Evolutionary conservation across 2,113 vertebrate genomes (phyloP), one percentile per base, ranked within the genome.

Genomic region (Oncorhynchus mykiss): DNA sequence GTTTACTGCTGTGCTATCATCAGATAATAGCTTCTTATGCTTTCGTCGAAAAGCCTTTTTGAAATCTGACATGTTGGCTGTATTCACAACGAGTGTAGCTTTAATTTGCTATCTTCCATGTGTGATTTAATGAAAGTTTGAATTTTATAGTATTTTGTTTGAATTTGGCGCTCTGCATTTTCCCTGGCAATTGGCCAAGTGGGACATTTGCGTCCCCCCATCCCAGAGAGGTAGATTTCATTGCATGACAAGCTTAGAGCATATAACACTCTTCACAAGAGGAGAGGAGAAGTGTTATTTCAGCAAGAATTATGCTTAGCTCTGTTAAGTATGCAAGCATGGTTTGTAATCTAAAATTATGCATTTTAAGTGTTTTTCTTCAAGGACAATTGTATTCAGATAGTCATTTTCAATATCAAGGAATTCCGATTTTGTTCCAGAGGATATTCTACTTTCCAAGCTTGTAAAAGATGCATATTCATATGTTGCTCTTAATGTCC

Each of bases 361-460:
- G 75, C 72, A 68, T 87, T 75, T 48, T 34, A 29, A 74, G 71
- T 67, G 9, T 87, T 87, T 77, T 80, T 87, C 87, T 83, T 76
- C 87, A 91, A 90, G 87, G 90, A 49, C 62, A 66, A 0, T 71
- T 90, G 89, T 86, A 88, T 6, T 77, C 70, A 29, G 22, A 29
- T 71, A 76, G 65, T 59, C 83, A 59, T 82, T 75, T 86, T 82
- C 74, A 82, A 76, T 88, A 81, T 86, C 71, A 87, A 84, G 81
- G 82, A 85, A 78, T 67, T n/a, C 34, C 71, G 80, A 86, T 85
- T 85, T 77, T 79, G 75, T 65, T 39, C 39, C 39, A 39, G 39
- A 39, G 73, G 78, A 77, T 81, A 82, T 84, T 85, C 83, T 82
- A 80, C 83, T 84, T 87, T 87, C 76, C 89, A 89, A 92, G 89